A percentile compares a stretch with the other conserved stretches of the same genome.
phyloP scores from a whole-genome alignment of 2,113 vertebrate genomes.

The Piprites chloris region DNA sequence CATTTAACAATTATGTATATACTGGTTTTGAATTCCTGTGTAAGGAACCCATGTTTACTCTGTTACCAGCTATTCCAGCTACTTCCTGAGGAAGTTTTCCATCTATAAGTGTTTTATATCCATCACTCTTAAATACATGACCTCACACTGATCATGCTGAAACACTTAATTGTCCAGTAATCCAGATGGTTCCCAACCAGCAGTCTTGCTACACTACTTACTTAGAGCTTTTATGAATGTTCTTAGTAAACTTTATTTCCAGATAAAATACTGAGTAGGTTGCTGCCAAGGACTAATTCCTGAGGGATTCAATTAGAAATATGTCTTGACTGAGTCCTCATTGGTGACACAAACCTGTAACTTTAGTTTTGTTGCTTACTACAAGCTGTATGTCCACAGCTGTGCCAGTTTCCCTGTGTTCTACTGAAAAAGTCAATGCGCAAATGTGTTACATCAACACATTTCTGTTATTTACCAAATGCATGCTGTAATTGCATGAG shows the following conservation, averaged over 20 bases:
- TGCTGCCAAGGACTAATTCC: background rate
- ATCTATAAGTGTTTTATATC: background rate
- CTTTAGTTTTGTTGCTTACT: background rate
- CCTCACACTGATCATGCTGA: background rate
- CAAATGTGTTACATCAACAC: background rate
- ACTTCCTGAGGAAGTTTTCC: slow-evolving; percentile 6
- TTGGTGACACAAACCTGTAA: background rate
- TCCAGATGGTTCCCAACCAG: background rate
- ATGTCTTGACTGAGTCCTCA: background rate
- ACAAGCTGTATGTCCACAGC: background rate
- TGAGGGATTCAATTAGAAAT: background rate
- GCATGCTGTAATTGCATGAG: background rate
- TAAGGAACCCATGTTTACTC: background rate
- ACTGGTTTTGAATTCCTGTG: background rate
- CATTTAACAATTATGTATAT: background rate
- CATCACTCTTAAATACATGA: background rate
- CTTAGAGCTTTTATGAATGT: background rate
- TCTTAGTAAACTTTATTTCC: background rate
- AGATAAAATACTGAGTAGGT: background rate
- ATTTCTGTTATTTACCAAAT: background rate
- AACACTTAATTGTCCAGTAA: background rate
- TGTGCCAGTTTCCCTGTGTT: background rate
- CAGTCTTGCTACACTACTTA: background rate
- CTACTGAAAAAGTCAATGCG: background rate
- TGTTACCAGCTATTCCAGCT: background rate